Evolutionary conservation across 2,797 vertebrate genomes (phyloP).

Genomic region (Chelidonichthys spinosus): DNA sequence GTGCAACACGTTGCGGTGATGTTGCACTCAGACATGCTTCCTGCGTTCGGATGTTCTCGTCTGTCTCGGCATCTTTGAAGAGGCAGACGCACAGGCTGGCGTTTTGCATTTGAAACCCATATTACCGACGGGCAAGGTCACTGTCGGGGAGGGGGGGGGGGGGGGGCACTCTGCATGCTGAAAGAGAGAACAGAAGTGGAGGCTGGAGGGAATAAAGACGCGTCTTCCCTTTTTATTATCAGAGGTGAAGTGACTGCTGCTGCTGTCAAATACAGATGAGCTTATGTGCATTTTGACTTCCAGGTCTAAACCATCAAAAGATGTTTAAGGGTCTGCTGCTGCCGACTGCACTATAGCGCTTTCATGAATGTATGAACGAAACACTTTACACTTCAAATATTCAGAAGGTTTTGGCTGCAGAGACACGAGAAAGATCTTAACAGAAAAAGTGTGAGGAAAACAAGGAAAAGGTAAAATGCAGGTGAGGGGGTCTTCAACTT

Average conservation of each 20-base stretch:
- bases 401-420: slow-evolving; percentile 40
- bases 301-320: slow-evolving; percentile 41
- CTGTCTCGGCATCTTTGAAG: slow-evolving; percentile 47
- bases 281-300: slow-evolving; percentile 32
- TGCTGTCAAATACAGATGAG: slow-evolving; percentile 16
- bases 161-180: slow-evolving; percentile 8
- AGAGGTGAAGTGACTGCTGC: slow-evolving; percentile 21
- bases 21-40: slow-evolving; percentile 42
- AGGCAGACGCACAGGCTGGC: slow-evolving; percentile 30
- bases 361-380: slow-evolving; percentile 63
- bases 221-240: slow-evolving; percentile 8
- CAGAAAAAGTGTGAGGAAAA: neutral
- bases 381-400: slow-evolving; percentile 60
- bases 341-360: slow-evolving; percentile 39
- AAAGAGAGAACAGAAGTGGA: slow-evolving; percentile 19
- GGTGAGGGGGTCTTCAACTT: neutral
- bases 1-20: slow-evolving; percentile 15
- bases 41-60: slow-evolving; percentile 39
- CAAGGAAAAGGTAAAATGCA: neutral
- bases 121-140: slow-evolving; percentile 50
- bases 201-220: neutral
- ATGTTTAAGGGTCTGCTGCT: slow-evolving; percentile 37
- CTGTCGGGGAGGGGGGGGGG: slow-evolving; percentile 28
- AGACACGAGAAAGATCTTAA: slow-evolving; percentile 3
- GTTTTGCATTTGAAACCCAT: slow-evolving; percentile 61